A percentile compares a stretch with the other conserved stretches of the same genome.
Evolutionary conservation across 2,797 vertebrate genomes (phyloP).

Genomic region (Tragelaphus eurycerus): DNA sequence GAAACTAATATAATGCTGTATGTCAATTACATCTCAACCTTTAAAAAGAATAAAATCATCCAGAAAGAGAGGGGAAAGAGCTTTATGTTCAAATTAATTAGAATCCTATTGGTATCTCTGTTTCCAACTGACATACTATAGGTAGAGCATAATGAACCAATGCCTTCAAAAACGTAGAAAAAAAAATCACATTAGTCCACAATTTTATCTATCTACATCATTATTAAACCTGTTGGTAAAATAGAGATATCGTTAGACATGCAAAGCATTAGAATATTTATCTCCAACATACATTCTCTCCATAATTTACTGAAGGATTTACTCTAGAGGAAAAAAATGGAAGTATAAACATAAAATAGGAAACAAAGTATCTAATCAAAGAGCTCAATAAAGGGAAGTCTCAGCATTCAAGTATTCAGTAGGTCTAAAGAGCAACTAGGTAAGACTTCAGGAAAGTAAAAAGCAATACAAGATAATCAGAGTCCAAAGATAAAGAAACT

Average conservation of each 20-base stretch:
- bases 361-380: not conserved
- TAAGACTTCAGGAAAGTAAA: not conserved
- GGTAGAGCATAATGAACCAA: not conserved
- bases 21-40: not conserved
- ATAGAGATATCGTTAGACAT: not conserved
- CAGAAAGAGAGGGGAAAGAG: not conserved
- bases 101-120: not conserved
- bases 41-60: not conserved
- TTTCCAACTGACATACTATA: not conserved
- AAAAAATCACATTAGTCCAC: not conserved
- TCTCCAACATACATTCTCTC: not conserved
- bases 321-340: not conserved
- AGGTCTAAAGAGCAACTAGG: not conserved
- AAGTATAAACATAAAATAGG: not conserved
- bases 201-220: not conserved
- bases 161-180: not conserved
- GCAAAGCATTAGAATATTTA: not conserved
- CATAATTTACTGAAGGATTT: not conserved
- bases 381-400: not conserved
- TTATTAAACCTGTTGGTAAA: not conserved
- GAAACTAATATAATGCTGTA: not conserved
- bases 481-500: not conserved
- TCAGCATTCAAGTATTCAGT: not conserved
- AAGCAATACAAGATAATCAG: not conserved
- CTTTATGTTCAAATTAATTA: not conserved